Evolutionary conservation across 1,140 invertebrate species (phyloP).

Genomic region (Pseudachorutes palmiensis): DNA sequence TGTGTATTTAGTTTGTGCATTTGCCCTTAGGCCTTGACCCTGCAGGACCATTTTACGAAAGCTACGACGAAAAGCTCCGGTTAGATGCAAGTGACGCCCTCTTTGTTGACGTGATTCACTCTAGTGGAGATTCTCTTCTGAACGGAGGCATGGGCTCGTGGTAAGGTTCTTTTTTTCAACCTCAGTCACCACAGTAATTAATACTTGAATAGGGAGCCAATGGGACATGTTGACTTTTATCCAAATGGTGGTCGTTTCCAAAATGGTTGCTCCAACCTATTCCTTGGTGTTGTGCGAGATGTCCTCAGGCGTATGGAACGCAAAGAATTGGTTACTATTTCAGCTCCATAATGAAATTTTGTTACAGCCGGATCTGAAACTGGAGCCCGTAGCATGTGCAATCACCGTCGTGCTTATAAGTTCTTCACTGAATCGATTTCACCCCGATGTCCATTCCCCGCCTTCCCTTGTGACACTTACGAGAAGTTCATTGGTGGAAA

Average conservation of each 20-base stretch:
- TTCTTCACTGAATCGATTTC: conserved; percentile 89
- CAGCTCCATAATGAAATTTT: too few species aligned
- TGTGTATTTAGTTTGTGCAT: too few species aligned
- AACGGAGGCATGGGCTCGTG: conserved; percentile 52
- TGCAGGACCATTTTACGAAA: conserved; percentile 80
- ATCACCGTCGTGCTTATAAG: conserved; percentile 83
- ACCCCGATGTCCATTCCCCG: conserved; percentile 76
- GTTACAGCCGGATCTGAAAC: conserved; percentile 45
- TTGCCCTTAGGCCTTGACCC: conserved; percentile 76
- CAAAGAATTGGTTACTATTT: not conserved
- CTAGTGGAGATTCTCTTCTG: conserved; percentile 80
- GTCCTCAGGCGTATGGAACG: conserved; percentile 60
- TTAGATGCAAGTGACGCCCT: conserved; percentile 74
- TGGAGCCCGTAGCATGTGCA: conserved; percentile 79
- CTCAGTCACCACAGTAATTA: too few species aligned
- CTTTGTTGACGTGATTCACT: conserved; percentile 92
- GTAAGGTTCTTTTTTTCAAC: not conserved
- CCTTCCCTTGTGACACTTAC: conserved; percentile 75
- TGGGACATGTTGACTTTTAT: conserved; percentile 51
- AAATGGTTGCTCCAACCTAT: conserved; percentile 77
- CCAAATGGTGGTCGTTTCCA: conserved; percentile 78
- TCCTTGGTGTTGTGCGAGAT: conserved; percentile 81
- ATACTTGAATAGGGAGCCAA: conserved; percentile 66
- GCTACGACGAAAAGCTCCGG: conserved; percentile 68
- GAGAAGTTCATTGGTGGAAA: conserved; percentile 70